phyloP scores from a whole-genome alignment of 2,113 vertebrate species.

The Plecturocebus donacophilus region DNA sequence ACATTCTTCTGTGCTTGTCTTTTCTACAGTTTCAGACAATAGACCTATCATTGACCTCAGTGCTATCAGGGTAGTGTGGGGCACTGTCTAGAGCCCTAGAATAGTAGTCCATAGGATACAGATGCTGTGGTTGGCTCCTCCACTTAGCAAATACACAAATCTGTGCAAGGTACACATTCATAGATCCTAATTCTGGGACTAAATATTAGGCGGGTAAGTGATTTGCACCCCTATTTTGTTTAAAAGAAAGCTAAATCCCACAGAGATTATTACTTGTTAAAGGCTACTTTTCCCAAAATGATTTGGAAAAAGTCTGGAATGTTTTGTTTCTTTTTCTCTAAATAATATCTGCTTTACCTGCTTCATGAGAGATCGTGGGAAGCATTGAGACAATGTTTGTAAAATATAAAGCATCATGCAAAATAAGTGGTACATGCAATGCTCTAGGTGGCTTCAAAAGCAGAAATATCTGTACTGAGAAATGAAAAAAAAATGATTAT shows the following conservation, averaged over 20 bases:
- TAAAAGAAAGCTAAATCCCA: not conserved
- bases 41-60: not conserved
- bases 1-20: not conserved
- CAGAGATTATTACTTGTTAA: not conserved
- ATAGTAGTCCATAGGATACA: accelerated
- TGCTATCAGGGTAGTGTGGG: too few relatives aligned
- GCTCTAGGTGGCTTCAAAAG: not conserved
- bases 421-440: not conserved
- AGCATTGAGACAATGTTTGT: not conserved
- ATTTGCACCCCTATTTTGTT: not conserved
- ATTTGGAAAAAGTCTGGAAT: not conserved
- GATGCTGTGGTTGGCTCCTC: not conserved
- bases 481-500: not conserved
- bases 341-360: not conserved
- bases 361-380: not conserved
- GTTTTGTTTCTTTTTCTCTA: not conserved
- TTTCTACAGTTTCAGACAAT: not conserved
- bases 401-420: not conserved
- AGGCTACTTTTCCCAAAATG: not conserved
- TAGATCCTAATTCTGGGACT: not conserved
- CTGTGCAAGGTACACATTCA: not conserved
- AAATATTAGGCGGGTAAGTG: not conserved
- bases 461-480: not conserved
- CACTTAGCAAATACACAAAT: not conserved
- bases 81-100: not conserved